Evolutionary conservation across 2,888 invertebrate species (phyloP), one percentile per base, ranked within the genome.

Genomic region (Falcaria lacertinaria): DNA sequence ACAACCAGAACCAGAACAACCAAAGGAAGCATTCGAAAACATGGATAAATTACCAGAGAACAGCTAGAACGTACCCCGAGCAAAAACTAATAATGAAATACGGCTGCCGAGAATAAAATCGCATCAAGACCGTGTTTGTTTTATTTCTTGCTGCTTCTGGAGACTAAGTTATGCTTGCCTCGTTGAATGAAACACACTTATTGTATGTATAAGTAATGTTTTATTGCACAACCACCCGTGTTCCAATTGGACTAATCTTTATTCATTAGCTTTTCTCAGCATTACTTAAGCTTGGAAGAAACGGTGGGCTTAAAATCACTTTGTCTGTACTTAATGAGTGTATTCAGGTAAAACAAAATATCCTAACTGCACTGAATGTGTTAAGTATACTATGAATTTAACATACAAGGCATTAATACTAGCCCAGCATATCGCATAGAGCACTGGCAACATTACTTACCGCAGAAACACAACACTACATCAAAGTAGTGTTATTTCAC

Each of bases 71-170:
- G 13, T 36, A 19, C 11, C 17, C 17, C 4, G 8, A 25, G 22
- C 37, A 37, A 37, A 37, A 37, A 37, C 25, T 22, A 37, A 37
- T 36, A 36, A 36, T 37, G 37, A 37, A 22, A 25, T 37, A 25
- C 37, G 37, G 14, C 22, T 22, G 37, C 37, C 6, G 16, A 22
- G 22, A 37, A 37, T 37, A 37, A 37, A 37, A 7, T 25, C 14
- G 14, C 15, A 25, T 37, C 14, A 37, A 37, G 22, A 37, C 8
- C 11, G 25, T 25, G 28, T 28, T 37, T 25, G 22, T 22, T 3
- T 25, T 25, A 37, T 37, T 37, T 37, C 22, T 37, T 37, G 22
- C 25, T 25, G 15, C 28, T 28, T 28, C 11, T 25, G 11, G 11
- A 25, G 19, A 22, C 22, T 36, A 22, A 36, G 13, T 22, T 36